Conservation (phyloP, 1,140 invertebrate species). For the Hesperophylax magnus region DNA sequence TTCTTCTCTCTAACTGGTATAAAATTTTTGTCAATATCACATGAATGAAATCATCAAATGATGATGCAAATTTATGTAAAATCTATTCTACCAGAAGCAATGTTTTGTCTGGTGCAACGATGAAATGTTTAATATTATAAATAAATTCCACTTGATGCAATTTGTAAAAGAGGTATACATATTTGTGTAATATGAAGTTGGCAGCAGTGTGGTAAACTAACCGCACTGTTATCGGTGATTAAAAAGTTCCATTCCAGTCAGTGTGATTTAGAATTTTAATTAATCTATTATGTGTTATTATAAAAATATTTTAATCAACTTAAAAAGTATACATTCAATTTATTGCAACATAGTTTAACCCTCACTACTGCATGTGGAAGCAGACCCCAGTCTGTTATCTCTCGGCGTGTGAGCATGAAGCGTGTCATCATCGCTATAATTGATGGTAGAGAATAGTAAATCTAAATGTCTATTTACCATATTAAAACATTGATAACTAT, state of each 20-base stretch:
- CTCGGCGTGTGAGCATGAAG: slow-evolving; percentile 16
- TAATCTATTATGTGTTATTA: slow-evolving; percentile 48
- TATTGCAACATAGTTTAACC: slow-evolving; percentile 25
- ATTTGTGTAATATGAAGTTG: neutral
- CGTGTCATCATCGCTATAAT: slow-evolving; percentile 47
- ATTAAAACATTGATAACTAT: slow-evolving; percentile 48
- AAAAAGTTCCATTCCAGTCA: slow-evolving; percentile 57
- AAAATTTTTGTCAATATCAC: neutral
- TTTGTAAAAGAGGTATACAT: too few species aligned
- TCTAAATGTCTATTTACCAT: slow-evolving; percentile 56
- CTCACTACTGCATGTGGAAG: slow-evolving; percentile 17
- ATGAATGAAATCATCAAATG: too few species aligned
- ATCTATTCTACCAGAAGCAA: too few species aligned
- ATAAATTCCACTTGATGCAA: too few species aligned
- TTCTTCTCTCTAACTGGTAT: neutral
- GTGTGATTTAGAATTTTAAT: slow-evolving; percentile 56
- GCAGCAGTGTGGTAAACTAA: neutral
- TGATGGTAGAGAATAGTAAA: slow-evolving; percentile 54
- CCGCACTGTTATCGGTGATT: slow-evolving; percentile 45
- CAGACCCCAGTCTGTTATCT: slow-evolving; percentile 14
- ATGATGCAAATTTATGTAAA: too few species aligned
- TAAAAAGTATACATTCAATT: slow-evolving; percentile 21
- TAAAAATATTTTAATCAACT: slow-evolving; percentile 43
- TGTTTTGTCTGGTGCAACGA: too few species aligned
- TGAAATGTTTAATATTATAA: too few species aligned